Evolutionary conservation across 2,888 invertebrate genomes (phyloP).

Genomic region (Salticus scenicus): DNA sequence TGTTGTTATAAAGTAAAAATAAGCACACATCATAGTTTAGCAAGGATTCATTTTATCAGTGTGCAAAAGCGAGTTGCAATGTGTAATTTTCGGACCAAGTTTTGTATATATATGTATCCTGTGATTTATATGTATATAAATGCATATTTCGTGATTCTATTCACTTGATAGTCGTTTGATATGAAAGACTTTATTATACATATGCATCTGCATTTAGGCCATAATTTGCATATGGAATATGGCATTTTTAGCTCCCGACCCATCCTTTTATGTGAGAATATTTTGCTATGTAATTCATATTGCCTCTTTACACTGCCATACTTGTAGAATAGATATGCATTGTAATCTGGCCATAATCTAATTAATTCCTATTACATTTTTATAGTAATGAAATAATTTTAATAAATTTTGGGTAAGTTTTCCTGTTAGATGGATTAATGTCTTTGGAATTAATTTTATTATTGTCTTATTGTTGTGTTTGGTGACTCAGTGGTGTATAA

Average conservation of each 20-base stretch:
- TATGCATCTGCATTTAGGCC: slow-evolving; percentile 4
- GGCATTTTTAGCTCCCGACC: neutral
- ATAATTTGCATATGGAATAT: neutral
- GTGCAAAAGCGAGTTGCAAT: neutral
- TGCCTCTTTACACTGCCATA: slow-evolving; percentile 12
- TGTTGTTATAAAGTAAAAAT: neutral
- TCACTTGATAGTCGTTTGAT: neutral
- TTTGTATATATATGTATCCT: neutral
- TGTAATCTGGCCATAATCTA: neutral
- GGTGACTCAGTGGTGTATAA: neutral
- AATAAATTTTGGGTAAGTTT: too few relatives aligned
- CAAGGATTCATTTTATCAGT: neutral
- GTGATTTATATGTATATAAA: neutral
- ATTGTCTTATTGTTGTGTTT: neutral
- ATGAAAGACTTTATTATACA: neutral
- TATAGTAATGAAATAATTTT: neutral
- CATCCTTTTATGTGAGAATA: neutral
- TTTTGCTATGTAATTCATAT: neutral
- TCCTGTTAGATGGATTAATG: too few relatives aligned
- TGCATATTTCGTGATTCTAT: neutral
- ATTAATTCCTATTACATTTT: neutral
- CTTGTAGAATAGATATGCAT: neutral
- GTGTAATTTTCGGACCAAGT: slow-evolving; percentile 5
- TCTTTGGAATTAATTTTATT: neutral
- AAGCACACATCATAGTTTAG: neutral